phyloP scores from a whole-genome alignment of 2,888 invertebrate species.

The Toxonevra muliebris region DNA sequence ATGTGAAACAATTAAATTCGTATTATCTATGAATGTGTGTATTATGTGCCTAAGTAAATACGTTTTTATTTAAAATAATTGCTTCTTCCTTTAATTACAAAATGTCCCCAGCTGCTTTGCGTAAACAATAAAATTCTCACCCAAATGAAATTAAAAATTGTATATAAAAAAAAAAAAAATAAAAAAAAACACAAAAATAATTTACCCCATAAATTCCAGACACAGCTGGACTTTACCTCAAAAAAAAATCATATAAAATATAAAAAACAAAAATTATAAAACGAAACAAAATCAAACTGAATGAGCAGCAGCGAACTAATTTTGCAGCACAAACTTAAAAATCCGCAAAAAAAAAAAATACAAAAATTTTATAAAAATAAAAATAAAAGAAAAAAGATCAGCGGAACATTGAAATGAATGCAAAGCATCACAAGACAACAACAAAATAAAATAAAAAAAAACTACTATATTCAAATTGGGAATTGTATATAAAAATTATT shows the following conservation, averaged over 20 bases:
- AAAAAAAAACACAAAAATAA: constrained; percentile 25
- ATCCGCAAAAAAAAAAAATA: not conserved
- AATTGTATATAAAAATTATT: constrained; percentile 35
- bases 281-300: constrained; percentile 4
- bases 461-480: not conserved
- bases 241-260: constrained; percentile 35
- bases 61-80: not conserved
- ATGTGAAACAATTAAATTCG: too few species aligned
- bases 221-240: constrained; percentile 41
- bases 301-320: not conserved
- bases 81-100: constrained; percentile 42
- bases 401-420: too few species aligned
- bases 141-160: constrained; percentile 2
- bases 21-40: too few species aligned
- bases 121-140: constrained; percentile 36
- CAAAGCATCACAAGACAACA: not conserved
- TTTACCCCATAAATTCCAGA: constrained; percentile 42
- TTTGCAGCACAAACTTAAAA: not conserved
- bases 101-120: constrained; percentile 43
- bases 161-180: constrained; percentile 8
- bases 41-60: too few species aligned
- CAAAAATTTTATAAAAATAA: constrained; percentile 11
- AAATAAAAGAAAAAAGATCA: constrained; percentile 19
- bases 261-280: constrained; percentile 34
- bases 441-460: not conserved